phyloP scores from a whole-genome alignment of 2,888 invertebrate species.

The Embidobia sp. region DNA sequence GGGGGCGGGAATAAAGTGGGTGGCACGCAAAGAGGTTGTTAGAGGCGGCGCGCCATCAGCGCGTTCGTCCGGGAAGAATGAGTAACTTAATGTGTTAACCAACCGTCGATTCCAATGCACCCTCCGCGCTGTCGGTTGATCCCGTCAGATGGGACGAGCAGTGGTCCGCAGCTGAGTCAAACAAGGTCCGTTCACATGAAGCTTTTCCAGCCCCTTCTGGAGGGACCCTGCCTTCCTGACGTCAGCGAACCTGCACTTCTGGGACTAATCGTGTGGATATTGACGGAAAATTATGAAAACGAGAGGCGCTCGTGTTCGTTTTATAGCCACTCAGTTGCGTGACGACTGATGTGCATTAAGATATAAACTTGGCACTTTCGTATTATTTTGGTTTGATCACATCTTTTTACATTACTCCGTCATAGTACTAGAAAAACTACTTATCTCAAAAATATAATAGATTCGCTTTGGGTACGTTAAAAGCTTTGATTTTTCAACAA shows the following conservation, averaged over 20 bases:
- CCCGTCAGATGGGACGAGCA: conserved; percentile 70
- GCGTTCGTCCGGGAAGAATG: conserved; percentile 75
- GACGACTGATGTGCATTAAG: background rate
- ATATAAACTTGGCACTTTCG: too few relatives aligned
- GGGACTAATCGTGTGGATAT: conserved; percentile 47
- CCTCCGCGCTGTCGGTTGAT: conserved; percentile 71
- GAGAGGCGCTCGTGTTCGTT: conserved; percentile 3
- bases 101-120: conserved; percentile 80
- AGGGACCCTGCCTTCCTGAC: conserved; percentile 65
- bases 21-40: conserved; percentile 71
- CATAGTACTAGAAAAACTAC: too few relatives aligned
- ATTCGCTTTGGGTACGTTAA: too few relatives aligned
- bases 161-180: conserved; percentile 79
- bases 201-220: conserved; percentile 79
- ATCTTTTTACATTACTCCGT: too few relatives aligned
- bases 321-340: background rate
- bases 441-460: too few relatives aligned
- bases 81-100: conserved; percentile 80
- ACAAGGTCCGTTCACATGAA: conserved; percentile 81
- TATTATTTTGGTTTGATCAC: too few relatives aligned
- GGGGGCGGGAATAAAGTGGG: conserved; percentile 65
- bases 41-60: conserved; percentile 70
- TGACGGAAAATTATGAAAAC: conserved; percentile 40
- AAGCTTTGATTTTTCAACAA: too few relatives aligned
- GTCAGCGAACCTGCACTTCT: conserved; percentile 62